A percentile compares a stretch with the other conserved stretches of the same genome.
Conservation (phyloP, 2,888 invertebrate genomes). For the Eupithecia vulgata region DNA sequence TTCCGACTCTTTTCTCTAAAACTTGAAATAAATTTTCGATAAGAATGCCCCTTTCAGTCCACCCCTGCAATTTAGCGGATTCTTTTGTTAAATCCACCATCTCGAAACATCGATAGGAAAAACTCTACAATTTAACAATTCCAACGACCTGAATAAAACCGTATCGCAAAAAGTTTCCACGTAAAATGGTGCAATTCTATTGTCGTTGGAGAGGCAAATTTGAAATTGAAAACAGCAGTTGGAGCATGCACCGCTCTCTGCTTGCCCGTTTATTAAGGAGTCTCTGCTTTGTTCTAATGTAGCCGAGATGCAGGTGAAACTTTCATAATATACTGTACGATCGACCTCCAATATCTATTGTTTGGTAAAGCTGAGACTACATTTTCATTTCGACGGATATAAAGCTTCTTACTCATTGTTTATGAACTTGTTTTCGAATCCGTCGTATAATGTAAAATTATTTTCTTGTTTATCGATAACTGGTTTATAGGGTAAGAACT, state of each 20-base stretch:
- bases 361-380: neutral
- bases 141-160: conserved; percentile 60
- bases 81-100: conserved; percentile 2
- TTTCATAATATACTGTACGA: conserved; percentile 62
- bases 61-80: neutral
- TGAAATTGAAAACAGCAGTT: conserved; percentile 78
- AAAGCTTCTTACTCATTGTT: neutral
- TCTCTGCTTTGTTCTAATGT: conserved; percentile 66
- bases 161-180: conserved; percentile 63
- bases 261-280: conserved; percentile 65
- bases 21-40: neutral
- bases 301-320: conserved; percentile 63
- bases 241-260: conserved; percentile 53
- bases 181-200: conserved; percentile 70
- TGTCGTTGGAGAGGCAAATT: conserved; percentile 72
- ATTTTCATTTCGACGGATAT: too few species aligned
- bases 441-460: neutral
- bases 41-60: neutral
- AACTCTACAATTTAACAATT: conserved; percentile 55
- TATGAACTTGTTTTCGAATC: neutral
- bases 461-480: neutral
- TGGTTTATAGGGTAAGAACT: too few species aligned
- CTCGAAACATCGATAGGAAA: conserved; percentile 26
- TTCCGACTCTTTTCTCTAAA: too few species aligned
- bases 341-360: conserved; percentile 10